Evolutionary conservation across 1,140 invertebrate genomes (phyloP).

Genomic region (Megalopta genalis): DNA sequence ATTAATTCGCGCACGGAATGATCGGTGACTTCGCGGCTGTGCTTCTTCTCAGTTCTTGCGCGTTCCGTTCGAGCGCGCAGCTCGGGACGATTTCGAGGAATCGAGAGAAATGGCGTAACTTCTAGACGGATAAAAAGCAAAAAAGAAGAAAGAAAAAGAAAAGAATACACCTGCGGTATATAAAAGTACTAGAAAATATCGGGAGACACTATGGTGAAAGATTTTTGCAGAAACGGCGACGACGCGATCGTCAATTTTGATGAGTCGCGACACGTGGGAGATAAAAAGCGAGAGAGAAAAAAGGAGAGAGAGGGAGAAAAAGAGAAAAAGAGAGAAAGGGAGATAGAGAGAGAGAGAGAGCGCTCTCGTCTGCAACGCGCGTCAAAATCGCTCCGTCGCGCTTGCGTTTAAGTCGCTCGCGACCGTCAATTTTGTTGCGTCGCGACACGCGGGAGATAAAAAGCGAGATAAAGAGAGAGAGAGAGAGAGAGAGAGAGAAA

Average conservation of each 20-base stretch:
- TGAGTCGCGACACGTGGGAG: not conserved
- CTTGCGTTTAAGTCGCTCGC: not conserved
- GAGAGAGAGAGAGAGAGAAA: too few relatives aligned
- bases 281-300: too few relatives aligned
- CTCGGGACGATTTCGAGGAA: not conserved
- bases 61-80: too few relatives aligned
- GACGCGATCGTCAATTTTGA: constrained; percentile 34
- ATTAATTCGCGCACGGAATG: constrained; percentile 9
- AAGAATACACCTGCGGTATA: not conserved
- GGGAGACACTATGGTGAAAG: not conserved
- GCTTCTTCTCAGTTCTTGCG: not conserved
- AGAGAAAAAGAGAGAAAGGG: too few relatives aligned
- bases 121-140: too few relatives aligned
- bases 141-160: too few relatives aligned
- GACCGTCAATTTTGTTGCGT: too few relatives aligned
- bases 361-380: too few relatives aligned
- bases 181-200: constrained; percentile 32
- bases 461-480: too few relatives aligned
- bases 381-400: not conserved
- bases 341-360: too few relatives aligned
- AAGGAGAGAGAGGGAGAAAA: not conserved
- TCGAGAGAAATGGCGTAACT: not conserved
- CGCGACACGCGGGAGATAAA: too few relatives aligned
- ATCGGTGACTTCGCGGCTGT: constrained; percentile 12
- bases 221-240: constrained; percentile 20